A percentile compares a stretch with the other conserved stretches of the same genome.
Evolutionary conservation across 2,888 invertebrate species (phyloP).

Genomic region (Orchesellides sinensis): DNA sequence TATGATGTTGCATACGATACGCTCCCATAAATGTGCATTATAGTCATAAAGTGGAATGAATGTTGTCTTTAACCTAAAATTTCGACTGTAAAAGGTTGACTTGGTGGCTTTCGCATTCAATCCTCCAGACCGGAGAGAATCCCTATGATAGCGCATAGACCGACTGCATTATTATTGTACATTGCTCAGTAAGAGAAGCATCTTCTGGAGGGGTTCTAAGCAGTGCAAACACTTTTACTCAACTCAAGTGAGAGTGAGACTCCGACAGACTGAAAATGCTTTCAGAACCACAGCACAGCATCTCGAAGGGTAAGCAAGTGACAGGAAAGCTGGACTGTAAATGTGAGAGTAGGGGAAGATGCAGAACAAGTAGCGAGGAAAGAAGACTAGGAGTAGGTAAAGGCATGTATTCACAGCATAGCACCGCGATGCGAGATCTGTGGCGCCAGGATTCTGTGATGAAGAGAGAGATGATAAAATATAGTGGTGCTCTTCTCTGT

Average conservation of each 20-base stretch:
- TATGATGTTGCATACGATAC: neutral
- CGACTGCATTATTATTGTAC: neutral
- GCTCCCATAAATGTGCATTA: slow-evolving; percentile 1
- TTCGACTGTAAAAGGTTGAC: neutral
- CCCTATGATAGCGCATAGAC: neutral
- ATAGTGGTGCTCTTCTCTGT: neutral
- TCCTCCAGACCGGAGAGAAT: neutral
- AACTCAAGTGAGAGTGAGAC: too few species aligned
- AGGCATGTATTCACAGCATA: neutral
- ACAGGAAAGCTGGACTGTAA: slow-evolving; percentile 8
- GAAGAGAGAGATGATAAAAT: slow-evolving; percentile 70
- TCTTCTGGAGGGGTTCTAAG: slow-evolving; percentile 19
- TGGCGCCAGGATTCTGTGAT: slow-evolving; percentile 74
- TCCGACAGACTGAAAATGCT: neutral
- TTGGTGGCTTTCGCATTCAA: neutral
- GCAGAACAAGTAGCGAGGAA: neutral
- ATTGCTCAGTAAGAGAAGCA: neutral
- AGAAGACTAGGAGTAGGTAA: slow-evolving; percentile 16
- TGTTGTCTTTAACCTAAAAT: slow-evolving; percentile 3
- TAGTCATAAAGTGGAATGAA: neutral
- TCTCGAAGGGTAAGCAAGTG: slow-evolving; percentile 16
- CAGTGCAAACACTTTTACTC: slow-evolving; percentile 27
- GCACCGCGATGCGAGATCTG: slow-evolving; percentile 62
- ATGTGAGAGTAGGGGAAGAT: neutral
- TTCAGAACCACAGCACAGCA: neutral